These are phyloP conservation scores for Drosophila fuyamai DNA, from an alignment of 1,140 invertebrate species.

Conservation along the genomic window DNA sequence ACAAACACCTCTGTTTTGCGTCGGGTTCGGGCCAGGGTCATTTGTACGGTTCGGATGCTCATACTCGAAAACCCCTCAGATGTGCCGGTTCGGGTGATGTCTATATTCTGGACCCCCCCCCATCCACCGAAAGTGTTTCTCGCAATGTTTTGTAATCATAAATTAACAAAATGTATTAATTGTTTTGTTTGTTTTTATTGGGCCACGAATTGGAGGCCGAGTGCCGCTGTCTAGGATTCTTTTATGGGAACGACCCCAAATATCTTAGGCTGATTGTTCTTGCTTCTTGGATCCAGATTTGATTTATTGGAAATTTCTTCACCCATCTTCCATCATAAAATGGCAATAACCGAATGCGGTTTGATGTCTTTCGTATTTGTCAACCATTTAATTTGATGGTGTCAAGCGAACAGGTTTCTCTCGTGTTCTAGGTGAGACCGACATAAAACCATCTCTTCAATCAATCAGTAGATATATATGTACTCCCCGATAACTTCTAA, in stretches of 20 bases:
- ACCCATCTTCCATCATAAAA: constrained; percentile 32
- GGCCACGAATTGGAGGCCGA: constrained; percentile 66
- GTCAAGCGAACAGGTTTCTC: constrained; percentile 43
- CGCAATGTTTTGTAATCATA: constrained; percentile 83
- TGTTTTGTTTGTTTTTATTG: constrained; percentile 83
- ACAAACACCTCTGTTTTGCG: constrained; percentile 81
- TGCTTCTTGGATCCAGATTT: constrained; percentile 22
- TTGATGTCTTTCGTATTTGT: constrained; percentile 56
- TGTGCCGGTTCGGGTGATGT: constrained; percentile 65
- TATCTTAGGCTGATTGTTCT: constrained; percentile 37
- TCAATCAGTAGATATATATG: constrained; percentile 22
- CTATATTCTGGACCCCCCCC: constrained; percentile 62
- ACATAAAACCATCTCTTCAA: constrained; percentile 19
- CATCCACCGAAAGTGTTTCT: constrained; percentile 73
- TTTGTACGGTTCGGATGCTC: constrained; percentile 17
- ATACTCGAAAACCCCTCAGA: constrained; percentile 45
- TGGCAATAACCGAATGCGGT: constrained; percentile 21
- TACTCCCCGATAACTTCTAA: neutral
- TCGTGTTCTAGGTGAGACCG: constrained; percentile 20
- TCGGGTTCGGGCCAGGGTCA: constrained; percentile 50
- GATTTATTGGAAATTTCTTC: constrained; percentile 27
- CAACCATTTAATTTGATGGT: constrained; percentile 59
- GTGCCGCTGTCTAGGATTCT: constrained; percentile 63
- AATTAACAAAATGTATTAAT: constrained; percentile 85
- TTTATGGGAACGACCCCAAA: constrained; percentile 26